Evolutionary conservation across 2,888 invertebrate species (phyloP).

Genomic region (Heliconius sara): DNA sequence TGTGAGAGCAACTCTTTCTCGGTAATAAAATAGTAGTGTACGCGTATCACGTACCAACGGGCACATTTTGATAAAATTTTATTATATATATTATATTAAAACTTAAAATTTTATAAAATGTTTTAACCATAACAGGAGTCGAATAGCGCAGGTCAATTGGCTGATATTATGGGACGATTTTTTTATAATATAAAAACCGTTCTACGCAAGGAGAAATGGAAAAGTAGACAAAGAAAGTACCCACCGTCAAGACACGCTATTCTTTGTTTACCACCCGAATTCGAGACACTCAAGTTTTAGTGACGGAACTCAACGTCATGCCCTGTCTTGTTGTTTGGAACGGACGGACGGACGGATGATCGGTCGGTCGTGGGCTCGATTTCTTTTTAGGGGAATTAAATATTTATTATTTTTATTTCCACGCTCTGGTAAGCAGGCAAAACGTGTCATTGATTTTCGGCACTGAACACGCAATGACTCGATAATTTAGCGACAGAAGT

Average conservation of each 20-base stretch:
- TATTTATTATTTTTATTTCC: no score
- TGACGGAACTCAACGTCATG: not conserved
- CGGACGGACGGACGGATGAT: no score
- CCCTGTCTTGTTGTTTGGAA: not conserved
- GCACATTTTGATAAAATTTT: constrained; percentile 26
- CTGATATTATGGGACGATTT: not conserved
- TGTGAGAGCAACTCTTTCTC: constrained; percentile 22
- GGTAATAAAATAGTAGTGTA: constrained; percentile 15
- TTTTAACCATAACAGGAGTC: not conserved
- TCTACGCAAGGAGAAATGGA: not conserved
- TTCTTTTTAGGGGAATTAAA: no score
- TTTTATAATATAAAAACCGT: not conserved
- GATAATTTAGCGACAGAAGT: no score
- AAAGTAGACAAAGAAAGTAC: no score
- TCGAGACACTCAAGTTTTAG: not conserved
- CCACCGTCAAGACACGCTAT: no score
- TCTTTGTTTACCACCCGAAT: not conserved
- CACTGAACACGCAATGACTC: no score
- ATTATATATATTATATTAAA: constrained; percentile 11
- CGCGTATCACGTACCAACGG: constrained; percentile 23
- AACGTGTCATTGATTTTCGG: no score
- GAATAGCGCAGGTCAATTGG: not conserved
- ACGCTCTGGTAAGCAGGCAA: no score
- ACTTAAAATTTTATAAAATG: constrained; percentile 15
- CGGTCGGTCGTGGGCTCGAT: no score